Conservation (phyloP, 2,888 invertebrate species). For the Hylaea fasciaria region DNA sequence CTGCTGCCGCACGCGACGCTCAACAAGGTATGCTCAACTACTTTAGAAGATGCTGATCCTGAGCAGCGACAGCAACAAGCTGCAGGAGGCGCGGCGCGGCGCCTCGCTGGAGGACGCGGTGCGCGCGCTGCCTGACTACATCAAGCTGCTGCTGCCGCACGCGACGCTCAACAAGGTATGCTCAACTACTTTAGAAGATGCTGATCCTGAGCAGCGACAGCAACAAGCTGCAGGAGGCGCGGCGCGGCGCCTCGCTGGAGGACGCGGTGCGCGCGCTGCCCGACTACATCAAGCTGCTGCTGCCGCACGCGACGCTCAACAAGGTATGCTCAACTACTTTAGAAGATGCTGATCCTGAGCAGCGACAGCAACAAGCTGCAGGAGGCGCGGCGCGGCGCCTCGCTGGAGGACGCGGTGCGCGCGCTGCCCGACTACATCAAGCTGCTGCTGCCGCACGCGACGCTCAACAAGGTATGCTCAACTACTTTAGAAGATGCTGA, state of each 20-base stretch:
- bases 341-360: conserved; percentile 75
- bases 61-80: conserved; percentile 75
- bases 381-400: conserved; percentile 64
- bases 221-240: conserved; percentile 68
- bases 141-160: conserved; percentile 75
- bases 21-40: no score
- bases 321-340: no score
- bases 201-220: conserved; percentile 75
- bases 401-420: conserved; percentile 76
- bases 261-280: conserved; percentile 77
- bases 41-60: conserved; percentile 76
- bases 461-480: conserved; percentile 80
- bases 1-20: conserved; percentile 73
- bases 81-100: conserved; percentile 64
- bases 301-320: conserved; percentile 73
- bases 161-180: conserved; percentile 76
- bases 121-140: conserved; percentile 75
- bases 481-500: conserved; percentile 77
- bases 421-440: conserved; percentile 79
- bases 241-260: conserved; percentile 67
- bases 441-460: conserved; percentile 69
- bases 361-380: conserved; percentile 73
- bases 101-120: conserved; percentile 77
- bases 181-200: no score
- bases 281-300: conserved; percentile 76